A percentile compares a stretch with the other conserved stretches of the same genome.
phyloP scores from a whole-genome alignment of 2,113 vertebrate species.

The Paramisgurnus dabryanus region DNA sequence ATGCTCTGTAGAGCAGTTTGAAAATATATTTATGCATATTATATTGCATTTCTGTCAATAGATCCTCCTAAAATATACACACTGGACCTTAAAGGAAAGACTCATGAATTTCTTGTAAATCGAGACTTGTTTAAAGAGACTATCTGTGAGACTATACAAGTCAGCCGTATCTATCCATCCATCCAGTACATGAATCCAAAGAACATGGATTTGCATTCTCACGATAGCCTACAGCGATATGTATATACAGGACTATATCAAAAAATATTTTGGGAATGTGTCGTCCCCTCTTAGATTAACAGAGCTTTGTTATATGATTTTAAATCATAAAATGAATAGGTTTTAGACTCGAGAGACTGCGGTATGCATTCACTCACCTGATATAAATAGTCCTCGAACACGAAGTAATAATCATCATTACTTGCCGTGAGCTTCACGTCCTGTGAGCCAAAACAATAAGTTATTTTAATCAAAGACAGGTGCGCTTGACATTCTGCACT shows the following conservation, averaged over 20 bases:
- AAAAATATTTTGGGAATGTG: constrained; percentile 1
- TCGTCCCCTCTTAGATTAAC: neutral
- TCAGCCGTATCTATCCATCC: neutral
- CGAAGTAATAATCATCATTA: constrained; percentile 99
- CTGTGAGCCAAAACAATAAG: constrained; percentile 63
- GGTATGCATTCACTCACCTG: constrained; percentile 79
- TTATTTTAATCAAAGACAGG: neutral
- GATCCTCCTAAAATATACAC: too few species aligned
- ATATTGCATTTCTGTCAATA: too few species aligned
- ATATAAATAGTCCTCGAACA: constrained; percentile 98
- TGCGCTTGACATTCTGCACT: neutral
- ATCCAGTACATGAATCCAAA: constrained; percentile 7
- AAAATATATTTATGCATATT: too few species aligned
- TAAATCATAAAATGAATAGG: neutral
- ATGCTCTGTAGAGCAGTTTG: too few species aligned
- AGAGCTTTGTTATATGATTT: neutral
- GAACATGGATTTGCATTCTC: constrained; percentile 19
- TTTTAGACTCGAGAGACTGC: neutral
- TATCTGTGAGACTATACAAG: neutral
- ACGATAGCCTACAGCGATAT: neutral
- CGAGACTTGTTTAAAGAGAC: neutral
- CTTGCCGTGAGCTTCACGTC: constrained; percentile 98
- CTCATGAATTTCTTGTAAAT: neutral
- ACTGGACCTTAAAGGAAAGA: neutral
- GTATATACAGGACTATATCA: neutral